Percentiles rank a stretch among this genome's conserved stretches.
phyloP scores from a whole-genome alignment of 2,113 vertebrate genomes.

The Plectropomus leopardus region DNA sequence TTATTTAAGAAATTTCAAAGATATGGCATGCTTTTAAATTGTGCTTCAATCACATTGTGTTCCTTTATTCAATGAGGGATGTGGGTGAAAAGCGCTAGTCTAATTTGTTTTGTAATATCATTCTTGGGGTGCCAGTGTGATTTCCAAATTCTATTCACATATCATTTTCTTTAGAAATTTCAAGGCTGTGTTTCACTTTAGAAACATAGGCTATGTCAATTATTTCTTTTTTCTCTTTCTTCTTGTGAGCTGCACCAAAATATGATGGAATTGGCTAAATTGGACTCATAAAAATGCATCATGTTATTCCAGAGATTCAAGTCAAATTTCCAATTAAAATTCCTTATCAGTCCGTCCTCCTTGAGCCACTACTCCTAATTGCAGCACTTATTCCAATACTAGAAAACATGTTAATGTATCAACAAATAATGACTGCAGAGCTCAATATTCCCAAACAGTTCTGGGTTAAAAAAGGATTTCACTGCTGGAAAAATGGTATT shows the following conservation, averaged over 20 bases:
- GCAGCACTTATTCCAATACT: constrained; percentile 8
- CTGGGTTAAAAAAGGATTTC: not conserved
- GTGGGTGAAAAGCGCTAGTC: constrained; percentile 14
- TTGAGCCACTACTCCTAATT: not conserved
- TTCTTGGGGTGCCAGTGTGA: constrained; percentile 26
- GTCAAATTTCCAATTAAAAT: constrained; percentile 55
- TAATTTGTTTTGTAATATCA: constrained; percentile 47
- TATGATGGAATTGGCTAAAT: constrained; percentile 32
- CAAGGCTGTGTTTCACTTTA: constrained; percentile 21
- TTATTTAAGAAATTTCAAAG: constrained; percentile 61
- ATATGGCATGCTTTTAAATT: constrained; percentile 37
- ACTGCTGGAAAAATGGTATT: too few species aligned
- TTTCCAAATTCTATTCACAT: constrained; percentile 26
- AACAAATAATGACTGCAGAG: constrained; percentile 24
- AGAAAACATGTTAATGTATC: constrained; percentile 16
- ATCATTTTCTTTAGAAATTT: constrained; percentile 25
- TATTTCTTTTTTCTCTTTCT: constrained; percentile 3
- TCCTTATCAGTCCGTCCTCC: constrained; percentile 31
- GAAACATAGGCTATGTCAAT: constrained; percentile 12
- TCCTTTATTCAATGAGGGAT: constrained; percentile 29
- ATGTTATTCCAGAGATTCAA: constrained; percentile 39
- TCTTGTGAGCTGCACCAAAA: constrained; percentile 15
- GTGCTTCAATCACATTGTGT: constrained; percentile 31
- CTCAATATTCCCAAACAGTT: not conserved
- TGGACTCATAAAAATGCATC: constrained; percentile 34